Base-by-base conservation (phyloP, 1,140 invertebrate genomes). In the Eriocheir sinensis region DNA sequence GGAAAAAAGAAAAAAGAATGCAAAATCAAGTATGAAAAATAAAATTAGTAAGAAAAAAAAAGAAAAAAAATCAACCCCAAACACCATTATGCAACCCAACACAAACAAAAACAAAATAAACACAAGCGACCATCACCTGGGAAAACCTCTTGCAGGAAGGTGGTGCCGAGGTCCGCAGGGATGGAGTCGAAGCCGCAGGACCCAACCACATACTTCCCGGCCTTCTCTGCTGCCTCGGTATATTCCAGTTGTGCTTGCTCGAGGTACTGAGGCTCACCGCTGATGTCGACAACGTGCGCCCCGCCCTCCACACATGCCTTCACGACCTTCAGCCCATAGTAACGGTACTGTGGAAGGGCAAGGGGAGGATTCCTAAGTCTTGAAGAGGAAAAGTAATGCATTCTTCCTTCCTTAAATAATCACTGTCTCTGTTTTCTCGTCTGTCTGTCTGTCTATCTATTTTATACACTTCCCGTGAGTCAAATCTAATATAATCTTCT, bases 311-410 rank as follows among this genome's bases (percentile, higher is more conserved):
- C 97, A 96, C 99, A 99, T 4, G 99, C 98, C 96, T 98, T 98
- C 0, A 99, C 98, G n/a, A 99, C 98, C n/a, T 98, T 97, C 96
- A 99, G 98, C 3, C 99, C 99, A 97, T 98, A 98, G 96, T 99
- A 98, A 83, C 98, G 97, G 96, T 99, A 99, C 96, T 96, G 92
- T 41, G 83, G 21, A 85, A 48, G 72, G 0, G 48, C 85, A 12
- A 15, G 44, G 44, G 44, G 44, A 48, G 4, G 44, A 48, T n/a
- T n/a, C n/a, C n/a, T n/a, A n/a, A n/a, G n/a, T n/a, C n/a, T n/a
- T n/a, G n/a, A n/a, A n/a, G n/a, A n/a, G n/a, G n/a, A n/a, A n/a
- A n/a, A n/a, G n/a, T n/a, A n/a, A n/a, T n/a, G n/a, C n/a, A n/a
- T n/a, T n/a, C n/a, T n/a, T n/a, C n/a, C n/a, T n/a, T n/a, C n/a